These are phyloP conservation scores for Hyles euphorbiae DNA, from an alignment of 1,140 invertebrate genomes.

Conservation along the genomic window DNA sequence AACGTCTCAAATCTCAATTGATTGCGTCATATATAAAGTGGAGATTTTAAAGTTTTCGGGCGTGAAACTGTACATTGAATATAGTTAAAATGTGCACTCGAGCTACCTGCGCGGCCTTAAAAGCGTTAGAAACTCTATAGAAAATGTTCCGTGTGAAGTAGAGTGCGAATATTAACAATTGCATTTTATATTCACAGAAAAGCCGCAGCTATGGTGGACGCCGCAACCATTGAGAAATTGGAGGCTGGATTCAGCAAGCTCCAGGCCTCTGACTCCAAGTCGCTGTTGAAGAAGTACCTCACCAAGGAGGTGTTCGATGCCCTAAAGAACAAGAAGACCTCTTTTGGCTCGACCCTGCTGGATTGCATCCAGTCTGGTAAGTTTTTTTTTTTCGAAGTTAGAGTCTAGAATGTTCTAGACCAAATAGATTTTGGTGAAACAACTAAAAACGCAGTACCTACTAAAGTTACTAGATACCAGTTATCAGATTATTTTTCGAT, in stretches of 20 bases:
- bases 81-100: conserved; percentile 62
- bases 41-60: too few relatives aligned
- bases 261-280: conserved; percentile 92
- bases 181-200: conserved; percentile 77
- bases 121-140: conserved; percentile 52
- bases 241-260: conserved; percentile 94
- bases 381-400: conserved; percentile 12
- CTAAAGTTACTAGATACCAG: neutral
- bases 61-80: conserved; percentile 6
- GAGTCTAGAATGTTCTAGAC: too few relatives aligned
- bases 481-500: too few relatives aligned
- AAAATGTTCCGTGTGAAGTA: conserved; percentile 1
- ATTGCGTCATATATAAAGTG: neutral
- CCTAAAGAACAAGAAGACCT: conserved; percentile 93
- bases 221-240: conserved; percentile 90
- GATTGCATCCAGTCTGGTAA: conserved; percentile 94
- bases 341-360: conserved; percentile 90
- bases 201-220: conserved; percentile 89
- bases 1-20: neutral
- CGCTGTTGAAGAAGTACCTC: conserved; percentile 95
- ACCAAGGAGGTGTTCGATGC: conserved; percentile 93
- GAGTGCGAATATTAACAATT: neutral
- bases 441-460: neutral
- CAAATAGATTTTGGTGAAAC: too few relatives aligned
- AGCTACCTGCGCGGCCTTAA: conserved; percentile 64